phyloP scores from a whole-genome alignment of 2,797 vertebrate species.

The Chelon auratus region DNA sequence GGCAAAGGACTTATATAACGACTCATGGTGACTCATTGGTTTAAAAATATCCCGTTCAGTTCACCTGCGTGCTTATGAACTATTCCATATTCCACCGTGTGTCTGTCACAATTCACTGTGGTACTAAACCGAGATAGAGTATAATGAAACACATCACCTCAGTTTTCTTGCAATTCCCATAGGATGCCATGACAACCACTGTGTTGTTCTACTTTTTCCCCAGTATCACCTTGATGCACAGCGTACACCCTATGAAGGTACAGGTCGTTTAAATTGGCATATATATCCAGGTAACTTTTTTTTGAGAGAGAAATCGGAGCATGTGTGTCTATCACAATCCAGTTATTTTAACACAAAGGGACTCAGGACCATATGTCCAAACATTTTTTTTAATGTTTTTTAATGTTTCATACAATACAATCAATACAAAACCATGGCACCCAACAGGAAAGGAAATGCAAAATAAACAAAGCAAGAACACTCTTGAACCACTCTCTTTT shows the following conservation, averaged over 20 bases:
- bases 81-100: neutral
- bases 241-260: neutral
- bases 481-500: neutral
- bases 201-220: neutral
- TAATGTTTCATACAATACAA: neutral
- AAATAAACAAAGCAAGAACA: neutral
- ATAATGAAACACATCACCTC: conserved; percentile 14
- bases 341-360: too few species aligned
- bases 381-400: too few species aligned
- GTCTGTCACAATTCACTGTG: neutral
- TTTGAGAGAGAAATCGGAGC: neutral
- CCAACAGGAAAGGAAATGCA: neutral
- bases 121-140: conserved; percentile 4
- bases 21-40: conserved; percentile 5
- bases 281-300: neutral
- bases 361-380: neutral
- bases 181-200: conserved; percentile 56
- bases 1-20: neutral
- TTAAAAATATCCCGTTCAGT: conserved; percentile 4
- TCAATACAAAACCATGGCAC: neutral
- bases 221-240: neutral
- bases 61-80: neutral
- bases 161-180: conserved; percentile 21
- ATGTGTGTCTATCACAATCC: too few species aligned
- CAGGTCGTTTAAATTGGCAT: neutral